Conservation (phyloP, 2,888 invertebrate species). For the Orthosia cruda region DNA sequence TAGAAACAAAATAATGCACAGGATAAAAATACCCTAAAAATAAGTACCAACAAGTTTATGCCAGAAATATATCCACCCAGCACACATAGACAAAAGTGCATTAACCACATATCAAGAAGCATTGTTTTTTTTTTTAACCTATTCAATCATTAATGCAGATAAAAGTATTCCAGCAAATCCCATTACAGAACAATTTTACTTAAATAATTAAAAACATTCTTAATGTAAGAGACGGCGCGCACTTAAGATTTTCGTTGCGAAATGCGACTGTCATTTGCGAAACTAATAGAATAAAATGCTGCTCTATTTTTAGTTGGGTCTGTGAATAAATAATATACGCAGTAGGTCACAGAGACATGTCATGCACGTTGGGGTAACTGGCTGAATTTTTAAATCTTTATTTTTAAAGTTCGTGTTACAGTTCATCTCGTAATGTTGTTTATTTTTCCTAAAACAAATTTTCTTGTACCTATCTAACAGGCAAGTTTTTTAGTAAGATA, state of each 20-base stretch:
- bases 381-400: too few relatives aligned
- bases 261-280: neutral
- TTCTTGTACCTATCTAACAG: too few relatives aligned
- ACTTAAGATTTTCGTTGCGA: neutral
- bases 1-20: neutral
- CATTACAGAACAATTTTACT: neutral
- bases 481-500: too few relatives aligned
- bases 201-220: constrained; percentile 3
- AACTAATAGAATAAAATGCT: constrained; percentile 19
- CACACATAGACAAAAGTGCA: too few relatives aligned
- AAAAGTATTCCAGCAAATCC: neutral
- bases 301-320: constrained; percentile 23
- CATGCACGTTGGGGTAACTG: too few relatives aligned
- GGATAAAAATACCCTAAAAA: neutral
- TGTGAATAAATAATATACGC: constrained; percentile 37
- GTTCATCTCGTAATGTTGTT: too few relatives aligned
- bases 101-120: neutral
- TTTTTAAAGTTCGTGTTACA: too few relatives aligned
- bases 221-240: too few relatives aligned
- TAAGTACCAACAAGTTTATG: too few relatives aligned
- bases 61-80: neutral
- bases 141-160: neutral
- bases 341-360: constrained; percentile 15
- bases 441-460: too few relatives aligned
- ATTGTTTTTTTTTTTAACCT: neutral